Conservation (phyloP, 2,113 vertebrate genomes). For the Lethenteron camtschaticum region DNA sequence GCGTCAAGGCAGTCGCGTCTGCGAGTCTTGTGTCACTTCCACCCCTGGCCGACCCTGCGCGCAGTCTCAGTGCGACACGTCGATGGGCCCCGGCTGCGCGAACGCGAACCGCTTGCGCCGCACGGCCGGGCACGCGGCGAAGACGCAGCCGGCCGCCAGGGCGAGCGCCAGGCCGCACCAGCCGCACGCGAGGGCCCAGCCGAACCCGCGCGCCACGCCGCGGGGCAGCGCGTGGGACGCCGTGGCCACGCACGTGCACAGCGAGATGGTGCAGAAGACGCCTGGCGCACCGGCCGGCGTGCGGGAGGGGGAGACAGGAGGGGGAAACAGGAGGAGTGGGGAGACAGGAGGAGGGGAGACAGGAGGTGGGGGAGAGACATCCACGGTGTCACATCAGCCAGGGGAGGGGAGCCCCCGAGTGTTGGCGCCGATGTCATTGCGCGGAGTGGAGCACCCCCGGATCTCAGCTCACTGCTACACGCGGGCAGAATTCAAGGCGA, state of each 20-base stretch:
- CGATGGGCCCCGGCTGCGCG: no score
- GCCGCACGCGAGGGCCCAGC: constrained; percentile 50
- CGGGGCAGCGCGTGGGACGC: constrained; percentile 42
- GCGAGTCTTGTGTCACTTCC: no score
- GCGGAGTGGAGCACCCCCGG: not conserved
- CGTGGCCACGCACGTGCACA: constrained; percentile 51
- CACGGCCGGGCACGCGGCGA: constrained; percentile 27
- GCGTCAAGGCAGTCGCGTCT: no score
- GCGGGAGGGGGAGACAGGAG: no score
- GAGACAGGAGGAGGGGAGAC: not conserved
- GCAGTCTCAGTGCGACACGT: no score
- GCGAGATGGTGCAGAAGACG: constrained; percentile 56
- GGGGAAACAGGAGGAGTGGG: no score
- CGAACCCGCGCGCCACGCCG: constrained; percentile 47
- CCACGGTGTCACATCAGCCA: not conserved
- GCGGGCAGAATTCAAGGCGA: no score
- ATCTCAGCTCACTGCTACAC: not conserved
- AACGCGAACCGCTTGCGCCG: no score
- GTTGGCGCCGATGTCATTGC: constrained; percentile 7
- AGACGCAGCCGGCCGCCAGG: constrained; percentile 40
- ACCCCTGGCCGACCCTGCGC: no score
- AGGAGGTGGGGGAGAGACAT: not conserved
- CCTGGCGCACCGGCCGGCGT: constrained; percentile 17
- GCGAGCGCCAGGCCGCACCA: constrained; percentile 48
- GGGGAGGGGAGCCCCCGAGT: not conserved